These are phyloP conservation scores for Harpagoxenus sublaevis DNA, from an alignment of 2,888 invertebrate genomes.

Conservation along the genomic window DNA sequence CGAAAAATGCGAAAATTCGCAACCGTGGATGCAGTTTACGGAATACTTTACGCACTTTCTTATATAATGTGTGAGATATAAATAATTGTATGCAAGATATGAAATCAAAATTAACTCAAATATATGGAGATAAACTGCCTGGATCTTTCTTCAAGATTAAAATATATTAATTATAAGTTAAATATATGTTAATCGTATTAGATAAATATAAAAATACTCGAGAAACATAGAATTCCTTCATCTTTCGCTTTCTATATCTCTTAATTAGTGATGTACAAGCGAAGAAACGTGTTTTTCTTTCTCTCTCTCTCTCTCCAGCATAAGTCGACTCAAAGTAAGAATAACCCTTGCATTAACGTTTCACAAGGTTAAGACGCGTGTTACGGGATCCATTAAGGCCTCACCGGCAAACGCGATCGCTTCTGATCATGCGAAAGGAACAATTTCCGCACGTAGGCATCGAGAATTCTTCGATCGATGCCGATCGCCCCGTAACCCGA, in stretches of 20 bases:
- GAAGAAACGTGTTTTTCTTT: neutral
- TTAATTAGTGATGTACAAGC: neutral
- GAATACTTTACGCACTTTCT: neutral
- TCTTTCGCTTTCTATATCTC: neutral
- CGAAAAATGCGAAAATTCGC: neutral
- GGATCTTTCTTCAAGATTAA: neutral
- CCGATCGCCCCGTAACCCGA: conserved; percentile 23
- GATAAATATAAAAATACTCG: neutral
- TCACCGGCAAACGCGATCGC: conserved; percentile 23
- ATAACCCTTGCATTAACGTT: conserved; percentile 21
- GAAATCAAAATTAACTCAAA: conserved; percentile 8
- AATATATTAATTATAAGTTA: neutral
- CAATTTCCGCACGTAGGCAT: conserved; percentile 24
- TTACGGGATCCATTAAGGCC: conserved; percentile 31
- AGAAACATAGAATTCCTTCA: neutral
- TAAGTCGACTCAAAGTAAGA: neutral
- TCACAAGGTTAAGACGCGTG: conserved; percentile 24
- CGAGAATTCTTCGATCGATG: conserved; percentile 39
- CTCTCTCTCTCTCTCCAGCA: neutral
- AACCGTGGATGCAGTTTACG: neutral
- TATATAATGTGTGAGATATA: neutral
- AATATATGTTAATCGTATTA: conserved; percentile 14
- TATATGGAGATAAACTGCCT: neutral
- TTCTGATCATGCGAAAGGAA: conserved; percentile 35
- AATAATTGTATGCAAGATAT: neutral